phyloP scores from a whole-genome alignment of 2,888 invertebrate species.

The Leptopilina drosophilae region DNA sequence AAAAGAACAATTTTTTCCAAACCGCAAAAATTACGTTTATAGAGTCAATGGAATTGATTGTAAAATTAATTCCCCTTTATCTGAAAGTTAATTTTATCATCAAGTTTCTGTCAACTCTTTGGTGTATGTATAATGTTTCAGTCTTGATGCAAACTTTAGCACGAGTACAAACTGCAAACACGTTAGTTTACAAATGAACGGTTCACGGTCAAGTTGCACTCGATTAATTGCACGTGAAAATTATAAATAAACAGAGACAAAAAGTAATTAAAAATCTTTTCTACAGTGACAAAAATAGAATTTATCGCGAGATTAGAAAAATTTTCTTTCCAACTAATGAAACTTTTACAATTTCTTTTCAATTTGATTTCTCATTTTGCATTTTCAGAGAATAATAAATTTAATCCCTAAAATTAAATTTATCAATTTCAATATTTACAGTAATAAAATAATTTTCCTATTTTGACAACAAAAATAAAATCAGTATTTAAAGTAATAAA shows the following conservation, averaged over 20 bases:
- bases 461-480: too few relatives aligned
- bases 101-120: too few relatives aligned
- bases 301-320: not conserved
- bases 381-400: too few relatives aligned
- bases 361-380: too few relatives aligned
- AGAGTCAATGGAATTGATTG: not conserved
- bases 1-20: too few relatives aligned
- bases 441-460: not conserved
- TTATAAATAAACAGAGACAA: not conserved
- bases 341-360: not conserved
- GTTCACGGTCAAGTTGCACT: conserved; percentile 6
- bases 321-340: not conserved
- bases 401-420: too few relatives aligned
- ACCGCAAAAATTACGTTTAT: not conserved
- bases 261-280: not conserved
- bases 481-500: too few relatives aligned
- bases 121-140: not conserved
- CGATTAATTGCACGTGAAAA: not conserved
- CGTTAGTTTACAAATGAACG: conserved; percentile 8
- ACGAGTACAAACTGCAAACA: conserved; percentile 15
- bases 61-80: not conserved
- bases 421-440: too few relatives aligned
- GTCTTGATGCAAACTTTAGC: not conserved
- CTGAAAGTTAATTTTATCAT: too few relatives aligned
- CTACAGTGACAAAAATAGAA: not conserved